Evolutionary conservation across 1,140 invertebrate species (phyloP).

Genomic region (Drosophila rufa): DNA sequence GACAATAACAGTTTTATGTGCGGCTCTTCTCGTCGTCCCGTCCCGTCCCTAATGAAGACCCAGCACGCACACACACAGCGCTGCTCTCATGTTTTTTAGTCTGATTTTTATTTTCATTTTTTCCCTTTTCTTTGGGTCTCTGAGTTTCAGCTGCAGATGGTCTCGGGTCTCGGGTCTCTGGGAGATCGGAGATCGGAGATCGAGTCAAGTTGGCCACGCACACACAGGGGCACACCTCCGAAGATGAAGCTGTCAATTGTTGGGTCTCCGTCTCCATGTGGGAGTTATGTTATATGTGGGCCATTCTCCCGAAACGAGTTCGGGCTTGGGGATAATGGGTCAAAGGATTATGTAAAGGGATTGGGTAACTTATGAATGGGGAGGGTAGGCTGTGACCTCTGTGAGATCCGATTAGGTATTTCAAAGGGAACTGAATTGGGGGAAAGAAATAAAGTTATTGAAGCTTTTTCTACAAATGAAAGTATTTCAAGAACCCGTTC

Average conservation of each 20-base stretch:
- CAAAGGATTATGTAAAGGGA: constrained; percentile 39
- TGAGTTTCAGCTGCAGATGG: constrained; percentile 54
- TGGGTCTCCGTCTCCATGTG: constrained; percentile 39
- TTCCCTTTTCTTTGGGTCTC: constrained; percentile 23
- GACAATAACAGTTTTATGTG: constrained; percentile 83
- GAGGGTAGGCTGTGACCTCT: not conserved
- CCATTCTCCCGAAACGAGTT: constrained; percentile 26
- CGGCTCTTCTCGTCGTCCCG: constrained; percentile 42
- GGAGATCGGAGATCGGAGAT: constrained; percentile 18
- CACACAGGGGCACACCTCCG: constrained; percentile 51
- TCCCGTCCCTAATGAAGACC: constrained; percentile 56
- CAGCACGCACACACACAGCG: constrained; percentile 42
- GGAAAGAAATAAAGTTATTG: not conserved
- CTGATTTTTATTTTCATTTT: constrained; percentile 39
- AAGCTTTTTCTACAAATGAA: not conserved
- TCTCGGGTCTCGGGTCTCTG: constrained; percentile 1
- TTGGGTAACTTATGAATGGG: constrained; percentile 30
- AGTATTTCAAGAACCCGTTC: not conserved
- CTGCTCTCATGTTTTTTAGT: constrained; percentile 22
- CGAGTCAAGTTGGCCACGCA: constrained; percentile 50
- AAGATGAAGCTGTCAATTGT: constrained; percentile 77
- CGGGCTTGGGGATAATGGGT: constrained; percentile 27
- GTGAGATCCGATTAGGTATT: constrained; percentile 18
- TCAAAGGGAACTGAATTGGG: not conserved
- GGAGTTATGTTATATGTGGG: constrained; percentile 81